Conservation (phyloP, 2,113 vertebrate genomes). For the Nansenia antarctica region DNA sequence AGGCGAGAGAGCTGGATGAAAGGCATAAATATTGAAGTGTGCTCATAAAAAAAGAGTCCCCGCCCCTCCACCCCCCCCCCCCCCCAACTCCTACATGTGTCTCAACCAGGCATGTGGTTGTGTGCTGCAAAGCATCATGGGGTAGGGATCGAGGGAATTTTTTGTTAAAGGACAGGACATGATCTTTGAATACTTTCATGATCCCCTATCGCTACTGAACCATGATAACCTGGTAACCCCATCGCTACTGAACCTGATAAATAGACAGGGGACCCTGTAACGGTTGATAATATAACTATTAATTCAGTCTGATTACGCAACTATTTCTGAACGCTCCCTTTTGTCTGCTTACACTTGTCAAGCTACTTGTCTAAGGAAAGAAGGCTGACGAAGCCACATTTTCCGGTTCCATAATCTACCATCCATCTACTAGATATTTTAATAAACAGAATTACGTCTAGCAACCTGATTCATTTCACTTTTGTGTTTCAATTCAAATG, state of each 20-base stretch:
- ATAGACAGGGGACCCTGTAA: too few species aligned
- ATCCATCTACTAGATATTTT: constrained; percentile 43
- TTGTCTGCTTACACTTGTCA: constrained; percentile 45
- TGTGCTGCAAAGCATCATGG: constrained; percentile 15
- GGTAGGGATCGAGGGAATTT: constrained; percentile 17
- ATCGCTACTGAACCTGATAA: too few species aligned
- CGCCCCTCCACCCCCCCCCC: constrained; percentile 19
- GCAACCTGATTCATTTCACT: constrained; percentile 43
- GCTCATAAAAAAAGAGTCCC: constrained; percentile 44
- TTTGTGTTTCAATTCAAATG: constrained; percentile 13
- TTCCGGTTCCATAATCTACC: constrained; percentile 53
- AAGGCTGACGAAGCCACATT: constrained; percentile 58
- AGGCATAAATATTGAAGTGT: constrained; percentile 53
- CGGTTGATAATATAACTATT: background rate
- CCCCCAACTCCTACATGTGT: constrained; percentile 3
- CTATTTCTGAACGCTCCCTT: constrained; percentile 29
- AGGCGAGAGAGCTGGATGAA: constrained; percentile 50
- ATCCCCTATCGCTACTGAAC: background rate
- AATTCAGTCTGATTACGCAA: background rate
- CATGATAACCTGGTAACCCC: background rate
- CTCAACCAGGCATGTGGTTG: constrained; percentile 38
- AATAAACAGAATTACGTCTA: constrained; percentile 37
- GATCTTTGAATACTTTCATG: background rate
- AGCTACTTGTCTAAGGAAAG: constrained; percentile 42
- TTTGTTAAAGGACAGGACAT: constrained; percentile 1